Percentiles rank a stretch among this genome's conserved stretches.
Evolutionary conservation across 2,888 invertebrate genomes (phyloP).

Genomic region (Megalurothrips usitatus): DNA sequence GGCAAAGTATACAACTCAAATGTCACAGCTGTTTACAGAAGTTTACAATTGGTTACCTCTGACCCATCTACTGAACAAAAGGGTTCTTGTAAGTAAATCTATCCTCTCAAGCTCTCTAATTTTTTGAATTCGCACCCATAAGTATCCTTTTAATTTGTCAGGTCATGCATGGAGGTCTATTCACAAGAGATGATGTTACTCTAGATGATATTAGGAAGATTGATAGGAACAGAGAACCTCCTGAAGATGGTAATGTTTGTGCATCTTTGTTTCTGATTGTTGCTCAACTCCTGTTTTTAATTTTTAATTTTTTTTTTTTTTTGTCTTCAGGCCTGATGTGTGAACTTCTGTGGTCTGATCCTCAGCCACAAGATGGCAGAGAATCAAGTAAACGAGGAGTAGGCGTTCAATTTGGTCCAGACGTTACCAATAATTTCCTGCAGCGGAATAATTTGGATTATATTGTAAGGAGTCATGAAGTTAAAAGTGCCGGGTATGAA

Average conservation of each 20-base stretch:
- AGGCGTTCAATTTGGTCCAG: constrained; percentile 97
- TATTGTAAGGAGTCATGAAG: constrained; percentile 94
- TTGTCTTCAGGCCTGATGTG: constrained; percentile 76
- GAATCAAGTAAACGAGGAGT: constrained; percentile 95
- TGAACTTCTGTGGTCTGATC: constrained; percentile 98
- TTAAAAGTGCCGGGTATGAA: constrained; percentile 95
- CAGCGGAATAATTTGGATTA: constrained; percentile 84
- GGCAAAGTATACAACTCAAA: constrained; percentile 87
- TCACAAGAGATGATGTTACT: constrained; percentile 89
- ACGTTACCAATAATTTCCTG: constrained; percentile 86
- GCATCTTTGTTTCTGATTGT: neutral
- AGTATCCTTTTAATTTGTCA: constrained; percentile 48
- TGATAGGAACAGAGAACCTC: constrained; percentile 93
- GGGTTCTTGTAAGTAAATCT: constrained; percentile 58
- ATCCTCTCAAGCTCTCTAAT: neutral
- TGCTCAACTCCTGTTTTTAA: constrained; percentile 4
- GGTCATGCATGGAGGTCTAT: constrained; percentile 98
- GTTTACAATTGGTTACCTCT: constrained; percentile 97
- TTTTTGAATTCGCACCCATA: neutral
- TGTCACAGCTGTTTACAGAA: constrained; percentile 97
- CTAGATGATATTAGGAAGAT: constrained; percentile 84
- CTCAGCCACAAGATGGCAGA: constrained; percentile 81
- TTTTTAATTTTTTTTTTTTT: neutral
- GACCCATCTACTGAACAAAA: constrained; percentile 88
- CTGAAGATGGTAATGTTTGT: constrained; percentile 70